Evolutionary conservation across 92 coral and sea anemone species (phyloP).

Genomic region (Anthopleura xanthogrammica): DNA sequence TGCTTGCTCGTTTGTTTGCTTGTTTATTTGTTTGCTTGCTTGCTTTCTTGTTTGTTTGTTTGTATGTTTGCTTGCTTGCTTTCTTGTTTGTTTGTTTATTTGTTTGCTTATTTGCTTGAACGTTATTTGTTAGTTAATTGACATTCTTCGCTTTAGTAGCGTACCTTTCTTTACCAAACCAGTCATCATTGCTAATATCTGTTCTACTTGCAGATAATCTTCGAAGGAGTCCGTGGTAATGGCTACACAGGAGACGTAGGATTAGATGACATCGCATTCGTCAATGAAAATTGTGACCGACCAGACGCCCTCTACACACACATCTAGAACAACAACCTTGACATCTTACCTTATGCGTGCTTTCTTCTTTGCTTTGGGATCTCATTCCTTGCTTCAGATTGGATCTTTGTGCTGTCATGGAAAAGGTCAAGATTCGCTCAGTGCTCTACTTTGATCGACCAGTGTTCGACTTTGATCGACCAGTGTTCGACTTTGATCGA

Average conservation of each 20-base stretch:
- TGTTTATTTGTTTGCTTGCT: no score
- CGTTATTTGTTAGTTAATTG: no score
- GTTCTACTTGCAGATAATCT: background rate
- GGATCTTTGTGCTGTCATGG: background rate
- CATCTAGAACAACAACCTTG: background rate
- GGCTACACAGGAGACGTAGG: slow-evolving; percentile 33
- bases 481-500: background rate
- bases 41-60: no score
- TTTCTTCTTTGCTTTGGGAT: background rate
- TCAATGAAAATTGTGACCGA: slow-evolving; percentile 11
- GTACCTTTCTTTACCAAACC: no score
- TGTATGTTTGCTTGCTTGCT: no score
- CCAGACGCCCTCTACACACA: slow-evolving; percentile 26
- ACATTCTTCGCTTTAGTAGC: no score
- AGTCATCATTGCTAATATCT: background rate
- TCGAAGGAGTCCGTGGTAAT: slow-evolving; percentile 32
- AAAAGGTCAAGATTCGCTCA: background rate
- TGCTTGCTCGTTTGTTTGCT: no score
- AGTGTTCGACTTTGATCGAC: background rate
- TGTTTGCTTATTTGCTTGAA: no score
- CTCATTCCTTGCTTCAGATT: no score
- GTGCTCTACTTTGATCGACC: background rate
- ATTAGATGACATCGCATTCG: slow-evolving; percentile 14
- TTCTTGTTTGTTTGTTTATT: no score
- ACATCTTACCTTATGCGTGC: background rate